Percentiles rank a stretch among this genome's conserved stretches.
phyloP scores from a whole-genome alignment of 2,797 vertebrate genomes.

The Erethizon dorsatum region DNA sequence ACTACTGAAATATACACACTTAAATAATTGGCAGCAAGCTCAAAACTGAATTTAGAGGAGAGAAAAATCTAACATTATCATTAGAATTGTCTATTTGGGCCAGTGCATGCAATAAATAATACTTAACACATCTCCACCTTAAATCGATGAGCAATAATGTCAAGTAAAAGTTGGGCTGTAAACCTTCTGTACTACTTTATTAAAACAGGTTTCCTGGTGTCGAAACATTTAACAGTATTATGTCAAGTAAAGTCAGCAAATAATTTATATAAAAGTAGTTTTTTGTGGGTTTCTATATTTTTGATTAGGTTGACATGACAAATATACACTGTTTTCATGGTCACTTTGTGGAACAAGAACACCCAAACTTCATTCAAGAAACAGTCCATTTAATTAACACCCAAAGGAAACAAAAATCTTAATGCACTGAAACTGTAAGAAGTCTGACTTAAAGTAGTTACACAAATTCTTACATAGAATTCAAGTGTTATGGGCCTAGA shows the following conservation, averaged over 20 bases:
- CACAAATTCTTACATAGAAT: not conserved
- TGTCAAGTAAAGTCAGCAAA: not conserved
- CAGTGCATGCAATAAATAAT: conserved; percentile 21
- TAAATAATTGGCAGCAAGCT: not conserved
- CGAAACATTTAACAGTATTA: conserved; percentile 44
- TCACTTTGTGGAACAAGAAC: not conserved
- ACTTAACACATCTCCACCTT: not conserved
- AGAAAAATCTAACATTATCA: not conserved
- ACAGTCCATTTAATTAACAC: not conserved
- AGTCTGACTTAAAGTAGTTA: not conserved
- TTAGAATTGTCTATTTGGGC: not conserved
- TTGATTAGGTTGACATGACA: not conserved
- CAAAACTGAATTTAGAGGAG: conserved; percentile 20
- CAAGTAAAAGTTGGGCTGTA: not conserved
- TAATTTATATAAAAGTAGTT: not conserved
- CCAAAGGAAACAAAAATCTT: not conserved
- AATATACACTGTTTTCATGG: not conserved
- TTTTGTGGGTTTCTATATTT: not conserved
- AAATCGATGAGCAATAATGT: conserved; percentile 14
- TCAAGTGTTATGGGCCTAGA: not conserved
- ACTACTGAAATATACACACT: not conserved
- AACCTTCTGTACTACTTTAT: not conserved
- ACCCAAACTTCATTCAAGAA: not conserved
- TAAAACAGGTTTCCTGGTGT: not conserved
- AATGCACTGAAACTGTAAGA: not conserved